phyloP scores from a whole-genome alignment of 2,113 vertebrate genomes.

The Struthidea cinerea region DNA sequence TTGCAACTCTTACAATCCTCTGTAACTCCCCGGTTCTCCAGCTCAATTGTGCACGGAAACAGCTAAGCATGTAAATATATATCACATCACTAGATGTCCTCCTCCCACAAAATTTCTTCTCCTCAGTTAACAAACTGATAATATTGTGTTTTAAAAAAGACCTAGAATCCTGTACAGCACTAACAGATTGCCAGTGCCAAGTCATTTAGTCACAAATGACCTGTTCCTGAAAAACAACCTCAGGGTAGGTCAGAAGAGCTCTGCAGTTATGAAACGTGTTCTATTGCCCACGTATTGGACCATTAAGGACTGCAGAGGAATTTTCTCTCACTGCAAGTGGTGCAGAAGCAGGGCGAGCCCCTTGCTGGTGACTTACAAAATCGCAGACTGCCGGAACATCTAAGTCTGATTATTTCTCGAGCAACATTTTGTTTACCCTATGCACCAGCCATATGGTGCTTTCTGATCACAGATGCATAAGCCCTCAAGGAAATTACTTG shows the following conservation, averaged over 20 bases:
- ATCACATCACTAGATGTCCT: slow-evolving; percentile 60
- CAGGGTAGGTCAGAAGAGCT: background rate
- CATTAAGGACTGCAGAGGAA: background rate
- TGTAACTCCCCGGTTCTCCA: background rate
- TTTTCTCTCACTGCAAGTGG: background rate
- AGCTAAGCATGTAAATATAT: slow-evolving; percentile 1
- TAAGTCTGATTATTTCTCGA: background rate
- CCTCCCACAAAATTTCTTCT: slow-evolving; percentile 40
- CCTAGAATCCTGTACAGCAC: background rate
- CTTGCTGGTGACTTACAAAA: background rate
- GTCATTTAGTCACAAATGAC: background rate
- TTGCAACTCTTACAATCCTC: background rate
- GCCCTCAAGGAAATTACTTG: background rate
- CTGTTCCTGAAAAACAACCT: background rate
- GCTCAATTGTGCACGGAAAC: background rate
- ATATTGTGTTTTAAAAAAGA: background rate
- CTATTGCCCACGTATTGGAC: fast-evolving
- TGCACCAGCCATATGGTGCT: fast-evolving
- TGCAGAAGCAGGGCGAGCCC: background rate
- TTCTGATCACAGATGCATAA: background rate
- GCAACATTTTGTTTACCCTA: background rate
- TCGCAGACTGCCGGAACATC: fast-evolving
- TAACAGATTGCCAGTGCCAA: background rate
- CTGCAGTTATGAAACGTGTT: background rate
- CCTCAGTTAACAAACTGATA: background rate